Percentiles rank a stretch among this genome's conserved stretches.
phyloP scores from a whole-genome alignment of 2,888 invertebrate species.

The Lasioglossum pauxillum region DNA sequence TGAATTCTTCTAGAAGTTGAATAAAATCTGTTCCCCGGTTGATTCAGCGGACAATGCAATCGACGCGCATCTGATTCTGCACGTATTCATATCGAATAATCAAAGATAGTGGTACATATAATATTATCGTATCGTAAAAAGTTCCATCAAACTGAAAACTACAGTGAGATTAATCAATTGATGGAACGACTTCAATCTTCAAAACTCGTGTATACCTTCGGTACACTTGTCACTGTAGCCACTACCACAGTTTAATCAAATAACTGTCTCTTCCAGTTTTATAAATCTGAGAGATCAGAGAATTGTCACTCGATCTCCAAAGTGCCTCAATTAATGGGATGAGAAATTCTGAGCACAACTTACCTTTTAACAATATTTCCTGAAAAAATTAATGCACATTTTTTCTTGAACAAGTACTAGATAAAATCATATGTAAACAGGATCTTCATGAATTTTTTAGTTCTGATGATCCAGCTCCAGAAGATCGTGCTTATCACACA shows the following conservation, averaged over 20 bases:
- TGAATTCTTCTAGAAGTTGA: conserved; percentile 34
- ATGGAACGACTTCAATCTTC: background rate
- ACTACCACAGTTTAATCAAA: background rate
- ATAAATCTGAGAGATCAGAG: background rate
- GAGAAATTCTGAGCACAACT: background rate
- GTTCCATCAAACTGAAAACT: background rate
- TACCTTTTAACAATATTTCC: background rate
- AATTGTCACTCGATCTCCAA: background rate
- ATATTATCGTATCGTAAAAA: conserved; percentile 22
- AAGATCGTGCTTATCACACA: background rate
- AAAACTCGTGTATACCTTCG: background rate
- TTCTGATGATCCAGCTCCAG: background rate
- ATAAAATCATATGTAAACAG: background rate
- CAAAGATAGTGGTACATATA: background rate
- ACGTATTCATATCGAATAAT: conserved; percentile 36
- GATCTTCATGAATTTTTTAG: background rate
- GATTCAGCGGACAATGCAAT: background rate
- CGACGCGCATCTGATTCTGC: background rate
- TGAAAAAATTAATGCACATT: background rate
- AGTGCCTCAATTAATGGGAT: background rate
- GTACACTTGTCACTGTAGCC: background rate
- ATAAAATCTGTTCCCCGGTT: conserved; percentile 13
- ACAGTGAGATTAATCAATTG: background rate
- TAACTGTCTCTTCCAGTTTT: background rate
- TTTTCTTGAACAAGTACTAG: too few species aligned